Base-by-base conservation (phyloP, 2,797 vertebrate species). In the Falco berigora region DNA sequence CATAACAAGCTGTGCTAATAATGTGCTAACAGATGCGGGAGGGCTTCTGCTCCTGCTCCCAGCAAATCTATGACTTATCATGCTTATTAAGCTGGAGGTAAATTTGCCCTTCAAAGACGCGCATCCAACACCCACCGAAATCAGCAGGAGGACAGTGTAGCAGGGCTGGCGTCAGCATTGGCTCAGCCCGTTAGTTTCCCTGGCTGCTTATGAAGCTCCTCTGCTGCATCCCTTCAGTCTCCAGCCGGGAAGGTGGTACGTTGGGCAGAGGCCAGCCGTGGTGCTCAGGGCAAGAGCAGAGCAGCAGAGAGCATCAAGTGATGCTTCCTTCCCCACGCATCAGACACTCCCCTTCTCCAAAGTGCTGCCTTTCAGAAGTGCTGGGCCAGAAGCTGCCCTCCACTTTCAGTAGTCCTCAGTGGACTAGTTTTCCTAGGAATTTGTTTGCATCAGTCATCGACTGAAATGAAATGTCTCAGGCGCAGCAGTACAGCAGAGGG, bases 1-100 rank as follows among this genome's bases (percentile, higher is more conserved):
- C 78, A 17, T 86, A 95, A 95, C 95, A 97, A 96, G 96, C 96
- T 96, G 96, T 86, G 95, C 91, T 96, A 95, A 96, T 96, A 96
- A 97, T 94, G 96, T 88, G 92, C 68, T 88, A 96, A 96, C 96
- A 96, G 96, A 96, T 94, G 96, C 87, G 2, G 94, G 89, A 95
- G 92, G 86, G 87, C 92, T 97, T 83, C 96, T 83, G 82, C 92
- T 96, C 77, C 94, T 67, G 75, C 89, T 97, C 91, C 87, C 82
- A 94, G 92, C 64, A 86, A 95, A 94, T 95, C 87, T 95, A 94
- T 91, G 96, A 95, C 94, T 97, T 97, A 92, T 44, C 83, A 24
- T 59, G 84, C 92, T 97, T 95, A 91, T 93, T 96, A 96, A 88
- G 75, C 84, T 81, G 76, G 95, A 96, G 94, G 94, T 86, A 97